A percentile compares a stretch with the other conserved stretches of the same genome.
Evolutionary conservation across 1,140 invertebrate species (phyloP).

Genomic region (Brachionus rotundiformis): DNA sequence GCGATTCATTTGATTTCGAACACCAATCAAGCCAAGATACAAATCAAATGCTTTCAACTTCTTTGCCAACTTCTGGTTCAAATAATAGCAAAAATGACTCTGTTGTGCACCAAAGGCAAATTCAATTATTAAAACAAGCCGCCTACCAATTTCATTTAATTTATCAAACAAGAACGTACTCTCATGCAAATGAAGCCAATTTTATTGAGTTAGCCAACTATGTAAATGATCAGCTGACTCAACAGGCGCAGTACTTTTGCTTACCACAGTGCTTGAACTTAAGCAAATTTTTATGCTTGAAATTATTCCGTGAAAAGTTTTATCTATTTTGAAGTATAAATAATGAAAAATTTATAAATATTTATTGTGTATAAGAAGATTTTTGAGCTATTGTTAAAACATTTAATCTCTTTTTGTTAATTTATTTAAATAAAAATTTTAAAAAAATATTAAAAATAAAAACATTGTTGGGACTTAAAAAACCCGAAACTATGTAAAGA

Average conservation of each 20-base stretch:
- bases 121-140: slow-evolving; percentile 41
- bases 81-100: neutral
- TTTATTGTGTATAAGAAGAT: neutral
- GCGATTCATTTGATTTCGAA: neutral
- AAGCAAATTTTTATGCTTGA: slow-evolving; percentile 37
- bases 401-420: slow-evolving; percentile 4
- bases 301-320: slow-evolving; percentile 43
- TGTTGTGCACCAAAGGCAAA: slow-evolving; percentile 12
- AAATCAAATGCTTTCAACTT: neutral
- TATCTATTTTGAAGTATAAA: slow-evolving; percentile 34
- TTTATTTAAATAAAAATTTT: slow-evolving; percentile 6
- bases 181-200: neutral
- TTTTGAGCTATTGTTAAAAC: neutral
- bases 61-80: neutral
- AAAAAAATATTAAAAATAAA: neutral
- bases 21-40: neutral
- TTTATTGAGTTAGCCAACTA: slow-evolving; percentile 21
- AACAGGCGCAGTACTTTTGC: slow-evolving; percentile 39
- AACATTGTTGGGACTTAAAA: neutral
- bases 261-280: slow-evolving; percentile 38
- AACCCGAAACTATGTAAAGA: neutral
- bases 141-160: slow-evolving; percentile 49
- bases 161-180: slow-evolving; percentile 23
- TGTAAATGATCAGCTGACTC: slow-evolving; percentile 41
- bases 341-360: neutral